Conservation (phyloP, 1,140 invertebrate species). For the Colletes gigas region DNA sequence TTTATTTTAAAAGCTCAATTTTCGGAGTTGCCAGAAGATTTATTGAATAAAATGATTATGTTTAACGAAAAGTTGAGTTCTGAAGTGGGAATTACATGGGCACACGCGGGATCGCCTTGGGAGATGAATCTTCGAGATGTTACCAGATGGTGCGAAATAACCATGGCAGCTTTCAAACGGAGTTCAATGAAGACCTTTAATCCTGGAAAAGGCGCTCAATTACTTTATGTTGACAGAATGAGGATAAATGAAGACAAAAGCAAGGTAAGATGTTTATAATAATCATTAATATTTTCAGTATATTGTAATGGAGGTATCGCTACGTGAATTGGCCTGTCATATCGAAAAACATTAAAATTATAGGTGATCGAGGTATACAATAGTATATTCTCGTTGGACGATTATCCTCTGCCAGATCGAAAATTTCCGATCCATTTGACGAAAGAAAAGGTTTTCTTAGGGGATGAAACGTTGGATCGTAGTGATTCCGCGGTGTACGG, state of each 20-base stretch:
- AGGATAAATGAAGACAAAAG: conserved; percentile 87
- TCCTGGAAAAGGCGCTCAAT: conserved; percentile 86
- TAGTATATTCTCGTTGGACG: conserved; percentile 81
- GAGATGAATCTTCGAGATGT: conserved; percentile 99
- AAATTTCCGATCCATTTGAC: conserved; percentile 81
- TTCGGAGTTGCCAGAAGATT: conserved; percentile 79
- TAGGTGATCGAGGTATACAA: conserved; percentile 84
- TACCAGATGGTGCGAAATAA: conserved; percentile 93
- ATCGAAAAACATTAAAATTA: conserved; percentile 19
- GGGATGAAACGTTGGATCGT: conserved; percentile 82
- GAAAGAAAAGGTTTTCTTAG: conserved; percentile 82
- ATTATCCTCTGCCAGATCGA: conserved; percentile 79
- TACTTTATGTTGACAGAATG: conserved; percentile 93
- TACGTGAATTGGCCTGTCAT: not conserved
- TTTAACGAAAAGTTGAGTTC: conserved; percentile 89
- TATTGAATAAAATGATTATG: conserved; percentile 88
- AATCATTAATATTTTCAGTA: not conserved
- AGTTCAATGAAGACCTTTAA: conserved; percentile 66
- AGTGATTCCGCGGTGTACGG: conserved; percentile 72
- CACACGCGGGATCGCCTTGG: conserved; percentile 92
- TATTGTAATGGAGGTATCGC: not conserved
- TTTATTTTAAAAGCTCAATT: conserved; percentile 84
- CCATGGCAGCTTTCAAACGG: conserved; percentile 67
- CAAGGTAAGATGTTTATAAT: conserved; percentile 75
- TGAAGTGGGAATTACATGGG: conserved; percentile 86